These are phyloP conservation scores for Ramphastos sulfuratus DNA, from an alignment of 2,113 vertebrate genomes.

Conservation along the genomic window DNA sequence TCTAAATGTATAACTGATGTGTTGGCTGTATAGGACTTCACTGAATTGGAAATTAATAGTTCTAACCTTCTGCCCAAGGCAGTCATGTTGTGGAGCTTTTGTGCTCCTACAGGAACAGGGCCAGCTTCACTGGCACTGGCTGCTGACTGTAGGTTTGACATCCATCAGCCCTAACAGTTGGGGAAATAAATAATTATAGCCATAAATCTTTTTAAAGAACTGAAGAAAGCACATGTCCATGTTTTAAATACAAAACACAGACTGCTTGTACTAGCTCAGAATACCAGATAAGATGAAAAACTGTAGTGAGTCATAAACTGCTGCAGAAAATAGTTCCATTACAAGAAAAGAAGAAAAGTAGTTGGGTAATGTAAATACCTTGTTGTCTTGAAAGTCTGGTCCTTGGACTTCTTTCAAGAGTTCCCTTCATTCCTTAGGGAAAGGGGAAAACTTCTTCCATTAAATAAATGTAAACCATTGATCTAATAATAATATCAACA, in stretches of 20 bases:
- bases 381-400: not conserved
- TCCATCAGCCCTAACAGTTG: not conserved
- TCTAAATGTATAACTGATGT: not conserved
- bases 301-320: not conserved
- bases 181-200: not conserved
- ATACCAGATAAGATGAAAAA: not conserved
- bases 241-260: not conserved
- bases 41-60: not conserved
- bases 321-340: not conserved
- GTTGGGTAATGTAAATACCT: not conserved
- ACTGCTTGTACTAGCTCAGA: not conserved
- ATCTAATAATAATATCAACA: not conserved
- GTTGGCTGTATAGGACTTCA: not conserved
- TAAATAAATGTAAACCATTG: not conserved
- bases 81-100: accelerated
- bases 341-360: not conserved
- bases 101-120: not conserved
- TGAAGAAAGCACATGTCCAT: not conserved
- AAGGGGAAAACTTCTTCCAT: not conserved
- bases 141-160: not conserved
- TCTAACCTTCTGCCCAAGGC: not conserved
- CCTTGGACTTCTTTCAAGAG: not conserved
- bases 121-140: not conserved
- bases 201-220: not conserved
- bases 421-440: not conserved